Evolutionary conservation across 2,113 vertebrate genomes (phyloP).

Genomic region (Anthoscopus minutus): DNA sequence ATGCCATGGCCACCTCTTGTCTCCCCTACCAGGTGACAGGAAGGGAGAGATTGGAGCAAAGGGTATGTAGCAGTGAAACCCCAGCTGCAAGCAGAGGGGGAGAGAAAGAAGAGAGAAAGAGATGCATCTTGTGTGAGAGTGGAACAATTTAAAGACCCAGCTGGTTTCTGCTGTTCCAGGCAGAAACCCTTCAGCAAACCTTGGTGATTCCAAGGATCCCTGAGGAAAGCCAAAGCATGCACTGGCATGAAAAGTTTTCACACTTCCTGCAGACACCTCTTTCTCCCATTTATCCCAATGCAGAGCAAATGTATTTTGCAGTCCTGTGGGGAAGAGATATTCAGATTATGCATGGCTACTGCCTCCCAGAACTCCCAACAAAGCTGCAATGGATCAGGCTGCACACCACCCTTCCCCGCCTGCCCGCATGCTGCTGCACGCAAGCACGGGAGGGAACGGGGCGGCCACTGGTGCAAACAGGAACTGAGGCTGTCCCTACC

Average conservation of each 20-base stretch:
- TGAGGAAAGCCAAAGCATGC: neutral
- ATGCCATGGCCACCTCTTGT: fast-evolving
- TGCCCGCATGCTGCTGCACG: fast-evolving
- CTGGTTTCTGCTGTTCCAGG: neutral
- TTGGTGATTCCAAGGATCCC: neutral
- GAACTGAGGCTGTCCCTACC: fast-evolving
- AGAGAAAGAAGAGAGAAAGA: neutral
- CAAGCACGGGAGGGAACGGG: neutral
- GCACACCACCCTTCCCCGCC: fast-evolving
- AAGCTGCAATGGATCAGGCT: neutral
- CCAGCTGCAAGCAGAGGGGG: neutral
- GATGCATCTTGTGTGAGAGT: fast-evolving
- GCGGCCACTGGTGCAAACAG: no score
- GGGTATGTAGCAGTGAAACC: fast-evolving
- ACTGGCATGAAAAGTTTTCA: neutral
- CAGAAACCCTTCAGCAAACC: neutral
- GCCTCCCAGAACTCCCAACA: neutral
- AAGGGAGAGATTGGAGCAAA: neutral
- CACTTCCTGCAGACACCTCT: neutral
- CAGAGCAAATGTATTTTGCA: neutral
- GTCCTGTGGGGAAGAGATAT: neutral
- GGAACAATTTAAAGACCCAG: fast-evolving
- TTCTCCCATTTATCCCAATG: neutral
- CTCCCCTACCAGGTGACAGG: neutral
- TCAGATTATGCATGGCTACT: neutral